Conservation (phyloP, 1,140 invertebrate genomes). For the Solen grandis region DNA sequence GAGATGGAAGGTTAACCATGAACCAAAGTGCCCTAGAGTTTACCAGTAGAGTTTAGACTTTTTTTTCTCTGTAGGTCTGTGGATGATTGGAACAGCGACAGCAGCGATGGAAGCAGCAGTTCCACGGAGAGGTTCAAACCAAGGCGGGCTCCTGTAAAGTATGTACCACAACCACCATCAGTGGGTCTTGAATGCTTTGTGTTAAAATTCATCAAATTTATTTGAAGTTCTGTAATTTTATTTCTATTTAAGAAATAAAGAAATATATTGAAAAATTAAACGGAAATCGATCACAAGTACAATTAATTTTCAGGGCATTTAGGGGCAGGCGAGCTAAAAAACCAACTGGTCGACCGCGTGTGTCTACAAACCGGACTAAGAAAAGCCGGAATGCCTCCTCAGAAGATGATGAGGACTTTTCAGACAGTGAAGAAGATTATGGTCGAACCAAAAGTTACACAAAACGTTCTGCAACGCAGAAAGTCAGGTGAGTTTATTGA, state of each 20-base stretch:
- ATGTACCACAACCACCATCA: no score
- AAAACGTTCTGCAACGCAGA: constrained; percentile 81
- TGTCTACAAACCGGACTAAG: constrained; percentile 43
- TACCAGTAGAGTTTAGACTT: no score
- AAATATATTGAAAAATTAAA: no score
- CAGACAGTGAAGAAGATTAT: constrained; percentile 68
- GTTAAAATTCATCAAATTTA: no score
- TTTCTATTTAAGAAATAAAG: no score
- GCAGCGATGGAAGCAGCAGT: constrained; percentile 38
- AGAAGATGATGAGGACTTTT: constrained; percentile 63
- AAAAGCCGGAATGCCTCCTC: constrained; percentile 58
- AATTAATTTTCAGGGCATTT: not conserved
- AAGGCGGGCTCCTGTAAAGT: constrained; percentile 16
- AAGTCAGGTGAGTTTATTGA: constrained; percentile 84
- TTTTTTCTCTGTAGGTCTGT: not conserved
- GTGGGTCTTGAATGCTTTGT: no score
- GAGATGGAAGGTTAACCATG: no score
- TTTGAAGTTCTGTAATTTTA: no score
- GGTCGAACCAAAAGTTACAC: constrained; percentile 57
- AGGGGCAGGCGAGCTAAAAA: constrained; percentile 2
- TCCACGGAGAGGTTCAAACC: constrained; percentile 46
- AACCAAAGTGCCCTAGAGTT: no score
- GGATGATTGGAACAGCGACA: constrained; percentile 53
- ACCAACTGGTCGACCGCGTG: constrained; percentile 2
- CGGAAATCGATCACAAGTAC: no score